A percentile compares a stretch with the other conserved stretches of the same genome.
phyloP scores from a whole-genome alignment of 2,113 vertebrate genomes.

The Phylloscopus whistleri region DNA sequence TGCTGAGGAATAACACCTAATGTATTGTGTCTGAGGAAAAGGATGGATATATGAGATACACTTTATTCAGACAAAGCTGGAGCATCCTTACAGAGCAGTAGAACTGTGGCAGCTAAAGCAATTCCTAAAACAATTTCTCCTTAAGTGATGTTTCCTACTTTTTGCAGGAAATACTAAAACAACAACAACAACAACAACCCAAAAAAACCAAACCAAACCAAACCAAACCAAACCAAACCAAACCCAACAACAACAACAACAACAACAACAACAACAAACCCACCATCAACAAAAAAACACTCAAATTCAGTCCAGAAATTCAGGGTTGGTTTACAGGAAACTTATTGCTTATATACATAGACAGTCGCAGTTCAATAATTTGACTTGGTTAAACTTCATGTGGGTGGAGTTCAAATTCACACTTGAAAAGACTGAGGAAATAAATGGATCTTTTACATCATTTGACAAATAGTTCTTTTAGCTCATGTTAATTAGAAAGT shows the following conservation, averaged over 20 bases:
- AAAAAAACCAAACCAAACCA: background rate
- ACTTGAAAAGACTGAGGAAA: background rate
- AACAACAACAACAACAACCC: too few species aligned
- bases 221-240: too few species aligned
- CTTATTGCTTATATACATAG: background rate
- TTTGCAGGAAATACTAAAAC: background rate
- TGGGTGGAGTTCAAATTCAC: background rate
- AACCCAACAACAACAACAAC: background rate
- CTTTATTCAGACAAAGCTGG: background rate
- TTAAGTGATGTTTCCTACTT: background rate
- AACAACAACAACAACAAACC: background rate
- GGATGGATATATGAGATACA: background rate
- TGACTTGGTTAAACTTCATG: background rate
- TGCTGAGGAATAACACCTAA: background rate
- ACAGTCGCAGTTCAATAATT: background rate
- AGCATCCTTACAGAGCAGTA: background rate
- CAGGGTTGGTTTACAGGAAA: background rate
- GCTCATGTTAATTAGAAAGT: background rate
- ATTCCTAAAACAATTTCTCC: background rate
- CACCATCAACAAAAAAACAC: background rate
- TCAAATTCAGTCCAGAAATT: background rate
- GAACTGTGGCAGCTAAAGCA: background rate
- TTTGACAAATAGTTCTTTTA: background rate
- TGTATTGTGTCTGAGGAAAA: background rate
- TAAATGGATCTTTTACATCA: background rate